These are phyloP conservation scores for Cacoxenus indagator DNA, from an alignment of 2,888 invertebrate genomes.

Conservation along the genomic window DNA sequence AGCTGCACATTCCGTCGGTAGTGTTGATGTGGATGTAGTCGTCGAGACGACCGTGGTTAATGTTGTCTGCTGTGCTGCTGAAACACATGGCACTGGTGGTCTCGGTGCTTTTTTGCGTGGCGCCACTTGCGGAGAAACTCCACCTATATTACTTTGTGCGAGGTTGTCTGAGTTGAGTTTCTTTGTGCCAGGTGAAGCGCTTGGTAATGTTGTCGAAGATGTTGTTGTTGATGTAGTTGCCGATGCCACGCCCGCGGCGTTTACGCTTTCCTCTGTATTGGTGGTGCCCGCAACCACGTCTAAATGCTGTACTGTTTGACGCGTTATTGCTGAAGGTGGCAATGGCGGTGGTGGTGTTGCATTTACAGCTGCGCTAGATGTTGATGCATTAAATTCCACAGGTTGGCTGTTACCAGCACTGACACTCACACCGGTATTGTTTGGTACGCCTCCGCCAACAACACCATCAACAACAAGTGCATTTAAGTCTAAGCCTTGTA, in stretches of 20 bases:
- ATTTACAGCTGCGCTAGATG: conserved; percentile 29
- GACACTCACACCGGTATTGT: conserved; percentile 5
- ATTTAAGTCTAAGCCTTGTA: conserved; percentile 48
- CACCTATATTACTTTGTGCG: conserved; percentile 20
- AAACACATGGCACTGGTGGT: conserved; percentile 43
- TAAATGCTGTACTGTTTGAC: conserved; percentile 22
- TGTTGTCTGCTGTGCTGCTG: conserved; percentile 20
- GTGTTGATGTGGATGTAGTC: conserved; percentile 57
- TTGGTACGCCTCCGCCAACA: no score
- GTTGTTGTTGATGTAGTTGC: conserved; percentile 27
- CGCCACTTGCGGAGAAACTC: conserved; percentile 53
- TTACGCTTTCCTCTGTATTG: conserved; percentile 5
- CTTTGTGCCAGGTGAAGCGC: conserved; percentile 51
- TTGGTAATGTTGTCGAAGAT: conserved; percentile 14
- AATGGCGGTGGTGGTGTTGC: conserved; percentile 35
- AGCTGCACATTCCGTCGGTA: background rate
- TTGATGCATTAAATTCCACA: background rate
- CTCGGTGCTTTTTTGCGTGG: conserved; percentile 61
- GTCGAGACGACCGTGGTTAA: background rate
- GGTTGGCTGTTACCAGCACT: background rate
- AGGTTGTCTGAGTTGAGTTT: conserved; percentile 57
- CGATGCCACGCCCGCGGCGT: conserved; percentile 11
- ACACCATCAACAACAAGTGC: conserved; percentile 20
- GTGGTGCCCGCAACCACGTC: background rate
- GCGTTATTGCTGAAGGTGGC: conserved; percentile 28